Percentiles rank a stretch among this genome's conserved stretches.
These are phyloP conservation scores for Rhabdophis nuchalis DNA, from an alignment of 2,797 vertebrate species.

Conservation along the genomic window DNA sequence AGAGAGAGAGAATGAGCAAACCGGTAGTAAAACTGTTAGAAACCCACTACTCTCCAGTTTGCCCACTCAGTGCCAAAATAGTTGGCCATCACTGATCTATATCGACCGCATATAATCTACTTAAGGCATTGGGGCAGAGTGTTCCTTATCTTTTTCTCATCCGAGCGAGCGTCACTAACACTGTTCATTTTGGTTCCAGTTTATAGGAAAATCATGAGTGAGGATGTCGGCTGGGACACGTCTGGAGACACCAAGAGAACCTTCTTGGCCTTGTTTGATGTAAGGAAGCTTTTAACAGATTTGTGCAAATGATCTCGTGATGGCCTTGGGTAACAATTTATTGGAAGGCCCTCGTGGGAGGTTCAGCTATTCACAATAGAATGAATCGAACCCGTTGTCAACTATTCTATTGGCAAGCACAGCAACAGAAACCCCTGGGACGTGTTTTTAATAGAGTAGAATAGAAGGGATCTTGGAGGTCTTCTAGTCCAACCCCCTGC, in stretches of 20 bases:
- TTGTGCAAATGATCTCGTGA: background rate
- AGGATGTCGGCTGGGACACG: constrained; percentile 81
- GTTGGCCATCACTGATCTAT: no score
- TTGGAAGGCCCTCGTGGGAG: background rate
- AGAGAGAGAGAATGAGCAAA: no score
- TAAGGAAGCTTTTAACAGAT: constrained; percentile 48
- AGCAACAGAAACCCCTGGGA: no score
- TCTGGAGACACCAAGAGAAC: constrained; percentile 80
- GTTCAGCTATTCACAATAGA: no score
- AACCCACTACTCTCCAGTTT: no score
- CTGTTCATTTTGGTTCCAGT: constrained; percentile 59
- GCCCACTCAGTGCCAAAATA: no score
- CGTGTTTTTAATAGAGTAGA: no score
- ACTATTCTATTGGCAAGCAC: no score
- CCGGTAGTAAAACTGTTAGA: no score
- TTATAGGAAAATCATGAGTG: constrained; percentile 72
- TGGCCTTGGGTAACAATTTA: background rate
- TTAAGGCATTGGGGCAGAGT: background rate
- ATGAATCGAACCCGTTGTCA: background rate
- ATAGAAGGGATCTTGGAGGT: no score
- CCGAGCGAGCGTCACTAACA: background rate
- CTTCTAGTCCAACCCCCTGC: no score
- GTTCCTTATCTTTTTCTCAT: constrained; percentile 1
- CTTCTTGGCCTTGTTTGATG: constrained; percentile 80
- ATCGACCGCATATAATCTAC: background rate